Conservation (phyloP, 2,113 vertebrate species). For the Scatophagus argus region DNA sequence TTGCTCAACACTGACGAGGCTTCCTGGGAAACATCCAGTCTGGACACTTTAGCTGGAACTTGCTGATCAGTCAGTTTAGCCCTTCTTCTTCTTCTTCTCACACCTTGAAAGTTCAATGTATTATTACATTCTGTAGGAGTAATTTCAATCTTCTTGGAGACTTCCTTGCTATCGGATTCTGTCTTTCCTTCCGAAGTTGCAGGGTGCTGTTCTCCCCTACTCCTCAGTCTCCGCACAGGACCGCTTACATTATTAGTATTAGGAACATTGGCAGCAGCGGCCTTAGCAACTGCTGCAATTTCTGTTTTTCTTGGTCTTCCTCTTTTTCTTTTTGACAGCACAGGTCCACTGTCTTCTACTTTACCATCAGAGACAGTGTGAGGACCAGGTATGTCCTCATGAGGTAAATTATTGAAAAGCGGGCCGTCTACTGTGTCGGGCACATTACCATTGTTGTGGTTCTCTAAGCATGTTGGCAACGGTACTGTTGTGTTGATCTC, state of each 20-base stretch:
- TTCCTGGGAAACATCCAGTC: slow-evolving; percentile 46
- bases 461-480: slow-evolving; percentile 29
- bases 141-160: neutral
- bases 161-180: slow-evolving; percentile 1
- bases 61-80: slow-evolving; percentile 34
- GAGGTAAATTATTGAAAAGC: slow-evolving; percentile 5
- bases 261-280: neutral
- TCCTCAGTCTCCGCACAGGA: slow-evolving; percentile 49
- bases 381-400: slow-evolving; percentile 17
- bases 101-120: neutral
- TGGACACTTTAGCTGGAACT: slow-evolving; percentile 53
- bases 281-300: neutral
- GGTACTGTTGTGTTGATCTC: slow-evolving; percentile 41
- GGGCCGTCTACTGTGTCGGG: neutral
- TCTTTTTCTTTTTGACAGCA: slow-evolving; percentile 49
- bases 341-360: neutral
- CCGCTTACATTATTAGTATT: neutral
- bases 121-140: neutral
- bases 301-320: slow-evolving; percentile 56
- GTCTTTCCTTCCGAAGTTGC: slow-evolving; percentile 8
- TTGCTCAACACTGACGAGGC: neutral
- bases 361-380: slow-evolving; percentile 10
- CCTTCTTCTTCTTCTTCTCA: slow-evolving; percentile 50
- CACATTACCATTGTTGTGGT: slow-evolving; percentile 20
- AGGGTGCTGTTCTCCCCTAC: slow-evolving; percentile 34